These are phyloP conservation scores for Amia ocellicauda DNA, from an alignment of 2,113 vertebrate genomes.

Conservation along the genomic window DNA sequence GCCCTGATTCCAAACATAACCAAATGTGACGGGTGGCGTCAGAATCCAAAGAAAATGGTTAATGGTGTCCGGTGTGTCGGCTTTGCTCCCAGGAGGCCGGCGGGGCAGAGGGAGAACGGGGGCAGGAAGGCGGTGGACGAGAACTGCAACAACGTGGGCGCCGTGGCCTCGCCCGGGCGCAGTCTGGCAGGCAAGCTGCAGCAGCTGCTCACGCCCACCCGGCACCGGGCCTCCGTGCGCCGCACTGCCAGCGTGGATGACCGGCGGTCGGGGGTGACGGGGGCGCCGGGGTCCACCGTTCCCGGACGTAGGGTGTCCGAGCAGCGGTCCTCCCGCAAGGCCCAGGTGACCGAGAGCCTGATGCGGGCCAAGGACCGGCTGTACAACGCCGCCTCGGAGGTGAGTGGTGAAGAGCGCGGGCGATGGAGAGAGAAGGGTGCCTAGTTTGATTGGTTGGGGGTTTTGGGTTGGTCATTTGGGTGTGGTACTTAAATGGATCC, in stretches of 20 bases:
- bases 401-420: constrained; percentile 27
- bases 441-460: too few species aligned
- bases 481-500: too few species aligned
- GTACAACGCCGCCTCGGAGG: constrained; percentile 83
- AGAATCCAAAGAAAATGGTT: too few species aligned
- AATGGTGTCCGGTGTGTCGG: neutral
- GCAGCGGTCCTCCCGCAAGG: constrained; percentile 61
- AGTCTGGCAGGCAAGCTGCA: constrained; percentile 79
- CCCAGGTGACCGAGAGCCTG: constrained; percentile 66
- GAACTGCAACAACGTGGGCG: constrained; percentile 64
- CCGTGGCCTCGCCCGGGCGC: constrained; percentile 53
- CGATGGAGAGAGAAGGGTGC: too few species aligned
- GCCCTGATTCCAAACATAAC: too few species aligned
- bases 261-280: constrained; percentile 37
- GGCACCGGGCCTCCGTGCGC: constrained; percentile 51
- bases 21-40: too few species aligned
- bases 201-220: constrained; percentile 80
- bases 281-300: too few species aligned
- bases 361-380: constrained; percentile 76
- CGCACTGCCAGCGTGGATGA: constrained; percentile 53
- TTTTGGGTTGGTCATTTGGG: too few species aligned
- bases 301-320: constrained; percentile 49
- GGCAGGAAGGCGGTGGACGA: constrained; percentile 50
- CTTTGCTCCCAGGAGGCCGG: constrained; percentile 29
- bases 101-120: constrained; percentile 22